Evolutionary conservation across 2,797 vertebrate species (phyloP), one percentile per base, ranked within the genome.

Genomic region (Menidia menidia): DNA sequence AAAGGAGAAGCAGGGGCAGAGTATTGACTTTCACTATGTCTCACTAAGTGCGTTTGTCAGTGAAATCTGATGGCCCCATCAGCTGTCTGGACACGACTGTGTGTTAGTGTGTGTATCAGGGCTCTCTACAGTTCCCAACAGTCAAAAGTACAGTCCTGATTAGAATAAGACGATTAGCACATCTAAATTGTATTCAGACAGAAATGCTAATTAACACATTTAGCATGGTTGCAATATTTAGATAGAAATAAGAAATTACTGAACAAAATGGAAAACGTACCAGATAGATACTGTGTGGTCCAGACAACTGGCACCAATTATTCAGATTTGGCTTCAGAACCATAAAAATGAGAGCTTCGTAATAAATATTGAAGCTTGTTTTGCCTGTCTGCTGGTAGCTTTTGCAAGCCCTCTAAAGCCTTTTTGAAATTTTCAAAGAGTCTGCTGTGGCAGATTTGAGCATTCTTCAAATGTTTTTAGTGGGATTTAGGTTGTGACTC

Each of bases 1-100:
- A 74, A 81, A 75, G 61, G 66, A 87, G 87, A 89, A 88, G 88
- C 87, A 90, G 78, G 77, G 31, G 2, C 74, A 69, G 78, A 71
- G 89, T 96, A 95, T 96, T 96, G 95, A 96, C 95, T 96, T 97
- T 95, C 95, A 93, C 95, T 95, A 85, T 87, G 93, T 96, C 92
- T 93, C 95, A 95, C 94, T 96, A 92, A 94, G 97, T 96, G 94
- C 95, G 90, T 96, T 95, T 95, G 95, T 96, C 93, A 93, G 95
- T 94, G 95, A 96, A 97, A 97, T 94, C 93, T 45, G 94, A 96
- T 88, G 84, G 48, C 90, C 93, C 92, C 94, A 95, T 97, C 96
- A 96, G 94, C 95, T 96, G 95, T 96, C 92, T 88, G 93, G 93
- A 92, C 89, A 77, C 64, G 92, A 88, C 92, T 92, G 89, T 92